A percentile compares a stretch with the other conserved stretches of the same genome.
Conservation (phyloP, 2,797 vertebrate genomes). For the Diceros bicornis region DNA sequence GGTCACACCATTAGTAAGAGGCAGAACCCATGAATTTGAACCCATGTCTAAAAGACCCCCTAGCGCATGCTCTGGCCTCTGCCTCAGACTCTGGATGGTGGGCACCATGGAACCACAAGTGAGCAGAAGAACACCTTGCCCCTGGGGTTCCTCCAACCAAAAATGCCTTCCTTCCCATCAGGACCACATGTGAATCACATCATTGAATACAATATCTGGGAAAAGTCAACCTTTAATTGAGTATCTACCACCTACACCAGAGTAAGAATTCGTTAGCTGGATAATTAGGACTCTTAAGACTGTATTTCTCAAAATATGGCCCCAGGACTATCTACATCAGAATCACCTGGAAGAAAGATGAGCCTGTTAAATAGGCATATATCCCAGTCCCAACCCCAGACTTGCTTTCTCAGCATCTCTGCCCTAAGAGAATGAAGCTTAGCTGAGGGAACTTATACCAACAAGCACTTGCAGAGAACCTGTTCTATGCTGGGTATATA, state of each 20-base stretch:
- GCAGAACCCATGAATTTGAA: not conserved
- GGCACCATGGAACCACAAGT: not conserved
- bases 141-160: not conserved
- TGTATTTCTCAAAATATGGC: not conserved
- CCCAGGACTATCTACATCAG: not conserved
- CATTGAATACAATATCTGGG: not conserved
- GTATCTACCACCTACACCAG: not conserved
- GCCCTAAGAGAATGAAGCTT: not conserved
- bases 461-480: not conserved
- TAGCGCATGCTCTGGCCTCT: not conserved
- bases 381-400: not conserved
- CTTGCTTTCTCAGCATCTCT: not conserved
- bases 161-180: not conserved
- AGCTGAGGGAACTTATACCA: not conserved
- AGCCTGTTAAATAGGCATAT: not conserved
- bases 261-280: not conserved
- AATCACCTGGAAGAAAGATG: not conserved
- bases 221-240: not conserved
- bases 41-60: not conserved
- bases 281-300: not conserved
- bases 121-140: not conserved
- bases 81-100: not conserved
- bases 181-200: not conserved
- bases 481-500: no score
- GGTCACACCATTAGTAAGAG: not conserved